Evolutionary conservation across 2,888 invertebrate species (phyloP).

Genomic region (Poecilobothrus nobilitatus): DNA sequence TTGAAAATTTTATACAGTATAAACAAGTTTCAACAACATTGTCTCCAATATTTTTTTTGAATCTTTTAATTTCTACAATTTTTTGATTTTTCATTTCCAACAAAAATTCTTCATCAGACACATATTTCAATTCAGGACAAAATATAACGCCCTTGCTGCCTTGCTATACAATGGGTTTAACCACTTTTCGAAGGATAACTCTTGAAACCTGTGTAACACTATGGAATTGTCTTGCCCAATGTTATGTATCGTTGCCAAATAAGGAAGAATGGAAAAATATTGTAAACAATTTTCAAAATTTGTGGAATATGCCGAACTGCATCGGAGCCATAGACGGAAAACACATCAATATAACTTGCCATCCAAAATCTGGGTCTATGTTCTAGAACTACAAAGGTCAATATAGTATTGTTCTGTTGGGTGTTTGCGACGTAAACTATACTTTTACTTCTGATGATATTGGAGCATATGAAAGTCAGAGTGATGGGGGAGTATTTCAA

Average conservation of each 20-base stretch:
- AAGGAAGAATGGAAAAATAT: slow-evolving; percentile 12
- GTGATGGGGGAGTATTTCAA: slow-evolving; percentile 24
- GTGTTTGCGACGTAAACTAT: slow-evolving; percentile 29
- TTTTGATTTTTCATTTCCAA: too few species aligned
- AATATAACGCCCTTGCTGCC: too few species aligned
- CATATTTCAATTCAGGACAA: too few species aligned
- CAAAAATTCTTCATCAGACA: too few species aligned
- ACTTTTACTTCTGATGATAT: slow-evolving; percentile 31
- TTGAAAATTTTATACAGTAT: too few species aligned
- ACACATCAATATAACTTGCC: slow-evolving; percentile 27
- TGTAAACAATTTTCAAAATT: slow-evolving; percentile 14
- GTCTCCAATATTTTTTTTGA: too few species aligned
- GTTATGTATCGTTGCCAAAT: slow-evolving; percentile 15
- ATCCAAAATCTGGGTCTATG: slow-evolving; percentile 26
- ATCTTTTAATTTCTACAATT: too few species aligned
- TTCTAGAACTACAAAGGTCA: slow-evolving; percentile 31
- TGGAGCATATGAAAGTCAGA: slow-evolving; percentile 30
- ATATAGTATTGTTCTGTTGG: slow-evolving; percentile 30
- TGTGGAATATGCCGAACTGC: slow-evolving; percentile 26
- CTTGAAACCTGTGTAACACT: slow-evolving; percentile 17
- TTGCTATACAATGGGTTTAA: slow-evolving; percentile 16
- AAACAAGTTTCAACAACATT: too few species aligned
- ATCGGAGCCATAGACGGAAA: slow-evolving; percentile 30
- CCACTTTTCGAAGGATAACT: slow-evolving; percentile 18
- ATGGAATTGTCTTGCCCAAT: slow-evolving; percentile 13